These are phyloP conservation scores for Eulemur macaco DNA, from an alignment of 2,113 vertebrate genomes.

Conservation along the genomic window DNA sequence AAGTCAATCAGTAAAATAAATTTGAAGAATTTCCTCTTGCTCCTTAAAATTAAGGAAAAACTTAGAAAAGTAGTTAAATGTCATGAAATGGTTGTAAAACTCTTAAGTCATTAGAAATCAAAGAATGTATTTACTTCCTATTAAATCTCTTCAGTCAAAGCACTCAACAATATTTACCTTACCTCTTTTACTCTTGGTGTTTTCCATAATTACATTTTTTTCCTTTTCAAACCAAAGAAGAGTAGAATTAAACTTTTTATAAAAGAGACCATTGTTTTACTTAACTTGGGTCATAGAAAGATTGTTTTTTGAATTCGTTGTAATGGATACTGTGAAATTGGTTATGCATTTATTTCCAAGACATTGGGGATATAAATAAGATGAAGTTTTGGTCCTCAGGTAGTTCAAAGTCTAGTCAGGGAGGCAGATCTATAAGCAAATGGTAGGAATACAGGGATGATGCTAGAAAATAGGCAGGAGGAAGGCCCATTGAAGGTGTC, in stretches of 20 bases:
- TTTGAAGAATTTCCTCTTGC: background rate
- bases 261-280: background rate
- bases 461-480: background rate
- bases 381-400: background rate
- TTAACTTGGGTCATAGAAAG: slow-evolving; percentile 14
- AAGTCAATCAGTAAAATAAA: slow-evolving; percentile 38
- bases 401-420: background rate
- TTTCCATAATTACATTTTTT: slow-evolving; percentile 39
- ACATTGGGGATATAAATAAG: slow-evolving; percentile 18
- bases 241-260: background rate
- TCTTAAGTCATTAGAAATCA: background rate
- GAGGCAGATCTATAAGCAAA: background rate
- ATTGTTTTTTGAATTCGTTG: slow-evolving; percentile 21
- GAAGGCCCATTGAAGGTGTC: background rate
- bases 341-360: slow-evolving; percentile 2
- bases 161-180: background rate
- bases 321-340: background rate
- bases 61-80: slow-evolving; percentile 4
- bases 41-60: background rate
- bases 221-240: background rate
- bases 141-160: background rate
- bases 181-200: background rate
- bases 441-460: background rate
- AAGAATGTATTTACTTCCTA: background rate
- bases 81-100: background rate